These are phyloP conservation scores for Acanthisitta chloris DNA, from an alignment of 2,113 vertebrate species.

Conservation along the genomic window DNA sequence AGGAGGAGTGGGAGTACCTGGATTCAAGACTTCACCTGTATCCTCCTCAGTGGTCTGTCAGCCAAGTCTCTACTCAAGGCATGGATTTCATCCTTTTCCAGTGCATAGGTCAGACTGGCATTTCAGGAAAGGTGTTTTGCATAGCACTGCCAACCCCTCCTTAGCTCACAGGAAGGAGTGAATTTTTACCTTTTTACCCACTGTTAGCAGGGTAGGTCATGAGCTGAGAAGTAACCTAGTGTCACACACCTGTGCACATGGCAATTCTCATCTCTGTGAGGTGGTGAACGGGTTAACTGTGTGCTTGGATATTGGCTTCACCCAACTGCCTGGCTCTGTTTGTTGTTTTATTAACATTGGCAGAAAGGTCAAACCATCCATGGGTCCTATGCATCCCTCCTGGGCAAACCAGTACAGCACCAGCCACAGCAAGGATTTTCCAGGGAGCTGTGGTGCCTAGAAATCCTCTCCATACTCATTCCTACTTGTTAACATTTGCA, in stretches of 20 bases:
- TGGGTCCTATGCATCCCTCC: neutral
- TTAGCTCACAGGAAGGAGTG: neutral
- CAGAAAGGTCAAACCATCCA: slow-evolving; percentile 33
- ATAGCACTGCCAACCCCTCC: neutral
- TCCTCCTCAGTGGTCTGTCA: neutral
- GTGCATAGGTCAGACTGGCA: neutral
- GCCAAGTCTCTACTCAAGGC: neutral
- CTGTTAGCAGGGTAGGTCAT: neutral
- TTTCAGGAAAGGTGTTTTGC: neutral
- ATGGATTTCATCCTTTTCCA: neutral
- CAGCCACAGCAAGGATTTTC: neutral
- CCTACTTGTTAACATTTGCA: neutral
- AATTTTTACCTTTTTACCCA: neutral
- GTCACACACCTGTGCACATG: accelerated
- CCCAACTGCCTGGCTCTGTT: neutral
- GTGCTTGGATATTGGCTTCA: neutral
- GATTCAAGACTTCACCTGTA: neutral
- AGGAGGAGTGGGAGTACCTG: neutral
- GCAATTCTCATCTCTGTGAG: neutral
- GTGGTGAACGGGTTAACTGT: neutral
- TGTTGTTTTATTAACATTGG: neutral
- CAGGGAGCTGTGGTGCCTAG: neutral
- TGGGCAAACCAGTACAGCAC: neutral
- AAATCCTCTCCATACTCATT: neutral
- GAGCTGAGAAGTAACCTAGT: neutral